Conservation (phyloP, 2,888 invertebrate species). For the Microdon myrmicae region DNA sequence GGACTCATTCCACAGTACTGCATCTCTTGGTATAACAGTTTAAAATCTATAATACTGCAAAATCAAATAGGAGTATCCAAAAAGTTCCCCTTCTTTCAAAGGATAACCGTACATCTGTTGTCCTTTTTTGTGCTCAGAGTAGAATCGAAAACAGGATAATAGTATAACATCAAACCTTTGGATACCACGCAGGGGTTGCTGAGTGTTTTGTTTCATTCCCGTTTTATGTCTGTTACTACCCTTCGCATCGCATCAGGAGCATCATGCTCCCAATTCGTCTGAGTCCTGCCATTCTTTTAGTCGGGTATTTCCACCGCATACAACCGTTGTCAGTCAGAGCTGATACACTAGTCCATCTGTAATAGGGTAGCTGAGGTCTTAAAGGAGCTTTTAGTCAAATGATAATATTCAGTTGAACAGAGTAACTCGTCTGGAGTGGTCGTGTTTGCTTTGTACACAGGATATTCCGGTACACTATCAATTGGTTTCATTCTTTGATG, state of each 20-base stretch:
- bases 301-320: constrained; percentile 15
- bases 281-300: constrained; percentile 14
- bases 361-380: constrained; percentile 46
- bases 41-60: too few relatives aligned
- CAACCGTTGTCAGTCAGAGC: constrained; percentile 34
- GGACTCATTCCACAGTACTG: too few relatives aligned
- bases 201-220: constrained; percentile 41
- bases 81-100: too few relatives aligned
- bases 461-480: constrained; percentile 28
- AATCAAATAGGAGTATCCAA: too few relatives aligned
- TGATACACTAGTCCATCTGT: constrained; percentile 40
- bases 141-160: too few relatives aligned
- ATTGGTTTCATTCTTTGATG: constrained; percentile 2
- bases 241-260: constrained; percentile 1
- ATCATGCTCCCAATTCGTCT: constrained; percentile 35
- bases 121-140: too few relatives aligned
- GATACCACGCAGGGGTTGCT: background rate
- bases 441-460: constrained; percentile 52
- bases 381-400: constrained; percentile 53
- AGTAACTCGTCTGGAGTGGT: constrained; percentile 56
- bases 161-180: too few relatives aligned
- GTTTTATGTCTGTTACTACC: constrained; percentile 12
- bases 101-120: too few relatives aligned
- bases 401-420: constrained; percentile 55
- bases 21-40: too few relatives aligned